These are phyloP conservation scores for Paracentrotus lividus DNA, from an alignment of 53 echinoderm and acorn worm species.

Conservation along the genomic window DNA sequence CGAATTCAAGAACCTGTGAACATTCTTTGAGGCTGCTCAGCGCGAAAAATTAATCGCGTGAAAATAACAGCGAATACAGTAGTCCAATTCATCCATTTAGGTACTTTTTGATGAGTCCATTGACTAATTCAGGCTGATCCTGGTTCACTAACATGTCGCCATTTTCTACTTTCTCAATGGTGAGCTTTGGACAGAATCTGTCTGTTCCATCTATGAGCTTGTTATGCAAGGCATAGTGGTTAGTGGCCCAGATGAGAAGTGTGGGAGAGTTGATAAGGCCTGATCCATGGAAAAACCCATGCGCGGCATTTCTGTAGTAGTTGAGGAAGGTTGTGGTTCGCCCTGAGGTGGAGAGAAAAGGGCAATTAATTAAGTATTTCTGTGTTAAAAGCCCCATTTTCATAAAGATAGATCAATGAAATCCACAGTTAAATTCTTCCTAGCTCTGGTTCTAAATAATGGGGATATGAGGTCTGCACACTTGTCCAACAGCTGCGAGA, in stretches of 20 bases:
- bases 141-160: constrained; percentile 82
- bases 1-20: too few species aligned
- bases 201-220: constrained; percentile 72
- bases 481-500: too few species aligned
- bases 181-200: constrained; percentile 72
- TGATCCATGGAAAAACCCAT: not conserved
- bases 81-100: constrained; percentile 7
- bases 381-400: not conserved
- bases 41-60: too few species aligned
- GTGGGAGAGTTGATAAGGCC: constrained; percentile 59
- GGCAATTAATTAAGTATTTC: not conserved
- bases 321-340: constrained; percentile 73
- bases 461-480: too few species aligned
- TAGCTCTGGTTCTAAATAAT: too few species aligned
- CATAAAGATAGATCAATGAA: not conserved
- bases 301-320: constrained; percentile 77
- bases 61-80: too few species aligned
- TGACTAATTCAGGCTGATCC: constrained; percentile 74
- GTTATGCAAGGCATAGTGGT: constrained; percentile 70
- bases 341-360: constrained; percentile 56
- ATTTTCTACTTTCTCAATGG: constrained; percentile 71
- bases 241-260: constrained; percentile 78
- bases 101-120: constrained; percentile 75
- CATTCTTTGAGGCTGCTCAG: too few species aligned
- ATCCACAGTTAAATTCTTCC: too few species aligned